Evolutionary conservation across 2,113 vertebrate species (phyloP), one percentile per base, ranked within the genome.

Genomic region (Sclerurus mexicanus): DNA sequence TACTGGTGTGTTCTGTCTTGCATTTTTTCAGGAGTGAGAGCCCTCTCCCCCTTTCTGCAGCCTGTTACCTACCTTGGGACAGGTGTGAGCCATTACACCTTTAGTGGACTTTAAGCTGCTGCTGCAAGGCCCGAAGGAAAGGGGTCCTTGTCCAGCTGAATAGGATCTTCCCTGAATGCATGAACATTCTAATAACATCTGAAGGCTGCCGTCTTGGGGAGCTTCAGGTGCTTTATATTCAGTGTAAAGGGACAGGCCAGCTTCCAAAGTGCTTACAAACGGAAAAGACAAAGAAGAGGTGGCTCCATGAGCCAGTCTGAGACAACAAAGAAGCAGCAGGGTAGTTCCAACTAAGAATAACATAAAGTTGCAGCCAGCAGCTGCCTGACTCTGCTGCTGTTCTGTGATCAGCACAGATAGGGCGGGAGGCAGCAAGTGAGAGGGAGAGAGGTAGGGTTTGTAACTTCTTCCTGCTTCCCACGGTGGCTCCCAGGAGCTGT

Each of bases 21-120:
- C n/a, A n/a, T n/a, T 63, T 37, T 39, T 14, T 47, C 9, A 49
- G 56, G 17, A 71, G 27, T 3, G 37, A 68, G 46, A 85, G 31
- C 47, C 14, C n/a, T 79, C 56, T 74, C 50, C 11, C 10, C 20
- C 3, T 37, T 75, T 47, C 78, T 89, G 37, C 37, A 78, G 50
- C 44, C 28, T 42, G 7, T 30, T 30, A 4, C 12, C 24, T 2
- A 0, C 14, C 17, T 0, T 83, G 28, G 50, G 37, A 14, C 7
- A 10, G n/a, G 3, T 39, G 16, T 27, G 14, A 39, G 47, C 39
- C 33, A 5, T 22, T 24, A 19, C 46, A 33, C 33, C 9, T 14
- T 22, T 42, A 6, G 14, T 49, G 62, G 16, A 90, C 23, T 25
- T 52, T 21, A 12, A 83, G 37, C 9, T 71, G 4, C 44, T 85